Percentiles rank a stretch among this genome's conserved stretches.
phyloP scores from a whole-genome alignment of 2,113 vertebrate species.

The Oncorhynchus nerka region DNA sequence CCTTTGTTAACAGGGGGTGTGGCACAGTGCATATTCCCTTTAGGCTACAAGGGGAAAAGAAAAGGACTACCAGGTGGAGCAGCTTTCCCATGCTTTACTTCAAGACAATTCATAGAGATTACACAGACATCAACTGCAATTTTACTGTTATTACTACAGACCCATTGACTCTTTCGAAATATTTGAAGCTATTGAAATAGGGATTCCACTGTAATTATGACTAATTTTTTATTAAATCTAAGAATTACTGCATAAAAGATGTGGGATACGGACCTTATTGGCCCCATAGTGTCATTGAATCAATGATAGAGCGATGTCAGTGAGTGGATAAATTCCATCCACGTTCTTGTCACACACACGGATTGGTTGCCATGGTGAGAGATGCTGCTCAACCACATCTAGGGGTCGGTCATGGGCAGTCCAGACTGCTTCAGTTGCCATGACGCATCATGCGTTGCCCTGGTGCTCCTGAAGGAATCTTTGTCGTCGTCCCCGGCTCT shows the following conservation, averaged over 20 bases:
- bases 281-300: background rate
- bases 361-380: conserved; percentile 29
- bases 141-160: conserved; percentile 8
- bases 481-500: conserved; percentile 55
- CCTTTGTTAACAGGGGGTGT: conserved; percentile 29
- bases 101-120: conserved; percentile 21
- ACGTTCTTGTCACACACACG: background rate
- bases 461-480: conserved; percentile 63
- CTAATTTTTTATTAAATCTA: background rate
- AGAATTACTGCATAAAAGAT: background rate
- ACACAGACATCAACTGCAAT: conserved; percentile 25
- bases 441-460: conserved; percentile 50
- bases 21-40: conserved; percentile 10
- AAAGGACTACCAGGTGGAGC: background rate
- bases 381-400: conserved; percentile 30
- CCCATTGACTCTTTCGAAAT: background rate
- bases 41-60: background rate
- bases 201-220: background rate
- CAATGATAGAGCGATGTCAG: background rate
- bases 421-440: background rate
- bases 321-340: background rate
- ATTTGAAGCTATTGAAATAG: background rate
- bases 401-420: conserved; percentile 4
- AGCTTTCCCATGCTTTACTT: conserved; percentile 7
- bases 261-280: background rate